Evolutionary conservation across 2,797 vertebrate genomes (phyloP).

Genomic region (Graptemys geographica): DNA sequence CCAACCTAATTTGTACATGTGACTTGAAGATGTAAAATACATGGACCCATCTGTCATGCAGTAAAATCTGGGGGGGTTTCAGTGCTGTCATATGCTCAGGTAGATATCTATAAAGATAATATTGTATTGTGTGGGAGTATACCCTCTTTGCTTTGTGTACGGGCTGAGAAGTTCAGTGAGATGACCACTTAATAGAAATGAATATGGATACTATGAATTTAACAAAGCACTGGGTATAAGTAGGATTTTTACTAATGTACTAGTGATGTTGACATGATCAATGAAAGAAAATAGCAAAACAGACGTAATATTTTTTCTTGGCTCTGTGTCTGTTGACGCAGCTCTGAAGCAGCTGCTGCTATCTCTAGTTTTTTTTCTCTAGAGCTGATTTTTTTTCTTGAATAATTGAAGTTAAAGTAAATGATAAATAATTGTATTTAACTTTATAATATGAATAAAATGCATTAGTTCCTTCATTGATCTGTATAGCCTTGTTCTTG

Average conservation of each 20-base stretch:
- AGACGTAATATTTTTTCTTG: not conserved
- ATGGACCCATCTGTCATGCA: not conserved
- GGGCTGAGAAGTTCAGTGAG: not conserved
- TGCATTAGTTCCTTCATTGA: not conserved
- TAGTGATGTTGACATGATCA: not conserved
- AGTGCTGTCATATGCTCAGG: not conserved
- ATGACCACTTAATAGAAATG: not conserved
- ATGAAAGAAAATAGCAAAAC: conserved; percentile 16
- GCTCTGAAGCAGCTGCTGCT: not conserved
- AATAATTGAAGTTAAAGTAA: not conserved
- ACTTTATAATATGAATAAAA: not conserved
- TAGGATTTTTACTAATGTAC: not conserved
- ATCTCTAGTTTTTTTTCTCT: not conserved
- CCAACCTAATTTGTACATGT: not conserved
- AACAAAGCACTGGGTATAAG: not conserved
- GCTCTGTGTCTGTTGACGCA: not conserved
- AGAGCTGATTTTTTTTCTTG: not conserved
- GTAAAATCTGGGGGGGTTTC: conserved; percentile 3
- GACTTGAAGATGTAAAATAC: not conserved
- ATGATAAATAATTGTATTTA: conserved; percentile 1
- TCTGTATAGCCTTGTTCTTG: not conserved
- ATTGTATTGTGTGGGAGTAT: not conserved
- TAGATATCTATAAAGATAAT: not conserved
- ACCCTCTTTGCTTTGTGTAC: not conserved
- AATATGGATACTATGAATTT: not conserved